phyloP scores from a whole-genome alignment of 1,140 invertebrate genomes.

The Sinonovacula constricta region DNA sequence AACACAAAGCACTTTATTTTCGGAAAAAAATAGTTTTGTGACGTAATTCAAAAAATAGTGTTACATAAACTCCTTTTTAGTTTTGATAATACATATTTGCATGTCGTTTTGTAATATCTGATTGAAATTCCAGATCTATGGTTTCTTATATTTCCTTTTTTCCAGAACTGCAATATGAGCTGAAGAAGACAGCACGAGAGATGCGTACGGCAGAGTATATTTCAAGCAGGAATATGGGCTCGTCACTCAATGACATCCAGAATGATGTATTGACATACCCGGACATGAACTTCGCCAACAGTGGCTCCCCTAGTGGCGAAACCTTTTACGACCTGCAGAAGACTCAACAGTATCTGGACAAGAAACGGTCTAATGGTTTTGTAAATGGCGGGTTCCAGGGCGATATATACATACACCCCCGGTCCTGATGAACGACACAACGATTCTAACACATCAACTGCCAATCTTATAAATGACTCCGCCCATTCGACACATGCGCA shows the following conservation, averaged over 20 bases:
- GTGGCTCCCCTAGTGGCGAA: constrained; percentile 17
- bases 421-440: constrained; percentile 6
- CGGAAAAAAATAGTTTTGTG: too few species aligned
- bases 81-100: too few species aligned
- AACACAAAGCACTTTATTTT: too few species aligned
- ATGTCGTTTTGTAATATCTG: too few species aligned
- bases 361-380: constrained; percentile 9
- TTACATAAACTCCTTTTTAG: too few species aligned
- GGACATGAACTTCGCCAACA: constrained; percentile 9
- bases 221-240: background rate
- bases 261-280: constrained; percentile 5
- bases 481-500: background rate
- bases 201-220: constrained; percentile 10
- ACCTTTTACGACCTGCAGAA: constrained; percentile 27
- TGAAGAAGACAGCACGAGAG: constrained; percentile 24
- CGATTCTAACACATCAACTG: background rate
- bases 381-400: constrained; percentile 31
- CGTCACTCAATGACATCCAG: constrained; percentile 3
- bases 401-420: constrained; percentile 39
- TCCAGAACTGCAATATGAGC: constrained; percentile 27
- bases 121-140: too few species aligned
- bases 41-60: too few species aligned
- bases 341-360: constrained; percentile 1
- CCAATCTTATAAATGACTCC: background rate
- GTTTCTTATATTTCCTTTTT: background rate